Evolutionary conservation across 30 jellyfish, hydroid and myxozoan genomes (phyloP), one percentile per base, ranked within the genome.

Genomic region (Chrysaora quinquecirrha): DNA sequence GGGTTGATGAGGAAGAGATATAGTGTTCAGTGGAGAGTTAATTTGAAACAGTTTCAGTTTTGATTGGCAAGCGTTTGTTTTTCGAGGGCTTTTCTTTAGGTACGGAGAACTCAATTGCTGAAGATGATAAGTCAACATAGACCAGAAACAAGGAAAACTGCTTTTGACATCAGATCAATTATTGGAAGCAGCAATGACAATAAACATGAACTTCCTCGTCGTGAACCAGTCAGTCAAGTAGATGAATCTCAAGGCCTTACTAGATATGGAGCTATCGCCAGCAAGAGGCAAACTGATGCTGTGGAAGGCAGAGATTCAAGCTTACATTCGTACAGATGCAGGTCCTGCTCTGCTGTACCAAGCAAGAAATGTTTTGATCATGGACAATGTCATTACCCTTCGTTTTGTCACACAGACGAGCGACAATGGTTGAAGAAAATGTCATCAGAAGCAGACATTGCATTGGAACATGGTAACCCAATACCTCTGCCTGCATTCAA

Each of bases 81-180:
- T n/a, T n/a, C n/a, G n/a, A n/a, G n/a, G n/a, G n/a, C n/a, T n/a
- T n/a, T n/a, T n/a, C n/a, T n/a, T n/a, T n/a, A n/a, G n/a, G n/a
- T n/a, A n/a, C n/a, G n/a, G n/a, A n/a, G n/a, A n/a, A n/a, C n/a
- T n/a, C n/a, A n/a, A n/a, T n/a, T n/a, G n/a, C n/a, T 38, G 54
- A n/a, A 67, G 28, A 67, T 30, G 50, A 67, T 31, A 22, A 11
- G 20, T 38, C 1, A 49, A 73, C 35, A 56, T 35, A 28, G 86
- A 35, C 30, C 73, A 34, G 10, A 75, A 64, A 33, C 66, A 49
- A 2, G 76, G 14, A 38, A 38, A 38, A 38, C 54, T 38, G 54
- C 86, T 10, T 75, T 75, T 75, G 75, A 75, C 65, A 75, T 75
- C 0, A 27, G 22, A 46, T 75, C 86, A 7, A 12, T 75, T 18